These are phyloP conservation scores for Branchinecta lindahli DNA, from an alignment of 1,140 invertebrate species.

Conservation along the genomic window DNA sequence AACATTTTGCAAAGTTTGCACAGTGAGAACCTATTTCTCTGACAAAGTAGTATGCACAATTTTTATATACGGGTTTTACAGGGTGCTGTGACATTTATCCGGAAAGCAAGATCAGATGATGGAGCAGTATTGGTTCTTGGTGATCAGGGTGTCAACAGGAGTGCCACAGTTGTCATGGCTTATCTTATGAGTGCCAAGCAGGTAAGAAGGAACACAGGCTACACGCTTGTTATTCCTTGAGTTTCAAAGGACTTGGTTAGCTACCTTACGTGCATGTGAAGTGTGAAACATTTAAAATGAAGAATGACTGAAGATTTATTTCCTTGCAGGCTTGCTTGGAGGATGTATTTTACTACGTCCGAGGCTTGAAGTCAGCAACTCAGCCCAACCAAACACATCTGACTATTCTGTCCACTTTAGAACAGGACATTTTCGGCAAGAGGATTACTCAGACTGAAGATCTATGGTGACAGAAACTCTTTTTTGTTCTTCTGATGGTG, in stretches of 20 bases:
- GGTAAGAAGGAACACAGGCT: neutral
- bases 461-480: conserved; percentile 18
- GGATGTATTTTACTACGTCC: conserved; percentile 29
- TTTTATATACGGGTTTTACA: neutral
- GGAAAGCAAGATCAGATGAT: conserved; percentile 22
- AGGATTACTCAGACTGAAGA: conserved; percentile 26
- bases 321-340: conserved; percentile 21
- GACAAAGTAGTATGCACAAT: too few species aligned
- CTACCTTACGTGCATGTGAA: too few species aligned
- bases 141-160: conserved; percentile 28
- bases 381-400: conserved; percentile 25
- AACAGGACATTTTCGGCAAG: conserved; percentile 27
- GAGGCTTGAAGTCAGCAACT: conserved; percentile 26
- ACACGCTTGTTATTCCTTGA: too few species aligned
- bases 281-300: too few species aligned
- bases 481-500: neutral
- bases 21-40: too few species aligned
- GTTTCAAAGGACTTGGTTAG: too few species aligned
- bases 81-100: conserved; percentile 22
- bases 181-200: neutral
- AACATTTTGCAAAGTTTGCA: too few species aligned
- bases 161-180: conserved; percentile 23
- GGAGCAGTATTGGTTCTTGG: conserved; percentile 27
- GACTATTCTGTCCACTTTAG: conserved; percentile 24
- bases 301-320: neutral